Conservation (phyloP, 2,888 invertebrate genomes). For the Chesias legatella region DNA sequence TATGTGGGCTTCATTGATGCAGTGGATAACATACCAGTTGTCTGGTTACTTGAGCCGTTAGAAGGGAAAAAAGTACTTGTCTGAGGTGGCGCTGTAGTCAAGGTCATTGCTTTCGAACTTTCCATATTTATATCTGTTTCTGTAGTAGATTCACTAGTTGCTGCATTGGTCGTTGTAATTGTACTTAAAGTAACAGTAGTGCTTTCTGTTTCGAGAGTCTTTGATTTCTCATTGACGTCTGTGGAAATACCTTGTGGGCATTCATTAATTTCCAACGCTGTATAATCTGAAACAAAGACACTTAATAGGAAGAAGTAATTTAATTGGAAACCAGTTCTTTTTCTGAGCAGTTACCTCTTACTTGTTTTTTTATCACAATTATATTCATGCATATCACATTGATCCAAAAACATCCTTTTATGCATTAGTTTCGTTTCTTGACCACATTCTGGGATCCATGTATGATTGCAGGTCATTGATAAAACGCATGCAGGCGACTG, state of each 20-base stretch:
- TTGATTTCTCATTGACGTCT: background rate
- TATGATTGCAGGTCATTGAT: constrained; percentile 54
- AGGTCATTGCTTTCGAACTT: background rate
- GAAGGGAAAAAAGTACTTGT: too few species aligned
- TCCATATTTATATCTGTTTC: constrained; percentile 1
- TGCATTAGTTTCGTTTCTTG: constrained; percentile 27
- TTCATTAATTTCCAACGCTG: constrained; percentile 8
- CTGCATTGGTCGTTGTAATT: constrained; percentile 2
- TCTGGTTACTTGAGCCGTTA: too few species aligned
- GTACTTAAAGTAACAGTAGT: constrained; percentile 2
- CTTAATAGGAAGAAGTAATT: background rate
- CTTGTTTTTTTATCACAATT: constrained; percentile 53
- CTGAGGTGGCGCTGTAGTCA: background rate
- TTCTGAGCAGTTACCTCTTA: constrained; percentile 31
- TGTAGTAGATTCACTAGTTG: constrained; percentile 15
- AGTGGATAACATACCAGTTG: too few species aligned
- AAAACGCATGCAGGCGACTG: constrained; percentile 46
- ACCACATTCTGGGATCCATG: constrained; percentile 46
- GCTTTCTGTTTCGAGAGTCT: background rate
- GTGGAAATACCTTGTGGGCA: constrained; percentile 10
- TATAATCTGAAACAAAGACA: constrained; percentile 17
- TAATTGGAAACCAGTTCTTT: constrained; percentile 13
- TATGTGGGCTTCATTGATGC: too few species aligned
- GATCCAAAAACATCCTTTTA: constrained; percentile 47
- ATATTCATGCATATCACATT: constrained; percentile 56